These are phyloP conservation scores for Mastigias papua DNA, from an alignment of 30 jellyfish, hydroid and myxozoan species.

Conservation along the genomic window DNA sequence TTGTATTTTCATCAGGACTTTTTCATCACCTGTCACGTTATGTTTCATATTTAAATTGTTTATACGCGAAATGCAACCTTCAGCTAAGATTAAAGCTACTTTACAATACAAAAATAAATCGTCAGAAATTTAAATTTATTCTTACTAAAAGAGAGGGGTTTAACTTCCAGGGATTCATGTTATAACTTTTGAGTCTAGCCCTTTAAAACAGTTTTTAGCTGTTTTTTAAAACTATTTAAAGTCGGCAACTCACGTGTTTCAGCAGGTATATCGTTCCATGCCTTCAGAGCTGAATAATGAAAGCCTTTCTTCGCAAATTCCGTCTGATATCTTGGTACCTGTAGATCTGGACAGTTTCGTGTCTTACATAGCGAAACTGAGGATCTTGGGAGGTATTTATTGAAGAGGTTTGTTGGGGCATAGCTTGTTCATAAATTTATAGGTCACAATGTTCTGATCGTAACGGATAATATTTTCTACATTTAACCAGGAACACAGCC, in stretches of 20 bases:
- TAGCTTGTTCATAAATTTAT: not conserved
- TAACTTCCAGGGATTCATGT: not conserved
- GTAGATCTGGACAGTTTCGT: conserved; percentile 6
- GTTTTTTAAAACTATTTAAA: not conserved
- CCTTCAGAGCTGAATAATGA: not conserved
- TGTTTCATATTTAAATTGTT: too few relatives aligned
- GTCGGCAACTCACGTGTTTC: not conserved
- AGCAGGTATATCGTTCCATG: conserved; percentile 21
- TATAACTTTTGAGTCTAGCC: conserved; percentile 18
- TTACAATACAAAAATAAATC: not conserved
- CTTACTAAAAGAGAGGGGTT: not conserved
- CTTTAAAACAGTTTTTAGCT: not conserved
- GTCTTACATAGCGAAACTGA: not conserved
- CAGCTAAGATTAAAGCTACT: too few relatives aligned
- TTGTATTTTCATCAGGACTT: conserved; percentile 13
- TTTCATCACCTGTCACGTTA: too few relatives aligned
- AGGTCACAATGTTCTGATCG: not conserved
- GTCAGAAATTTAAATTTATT: not conserved
- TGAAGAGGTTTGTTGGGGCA: not conserved
- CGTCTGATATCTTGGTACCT: conserved; percentile 2
- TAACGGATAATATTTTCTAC: conserved; percentile 13
- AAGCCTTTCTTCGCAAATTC: not conserved
- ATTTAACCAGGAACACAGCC: not conserved
- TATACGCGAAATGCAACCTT: not conserved
- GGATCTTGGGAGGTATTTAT: not conserved